Percentiles rank a stretch among this genome's conserved stretches.
phyloP scores from a whole-genome alignment of 2,113 vertebrate species.

The Myrmecophaga tridactyla region DNA sequence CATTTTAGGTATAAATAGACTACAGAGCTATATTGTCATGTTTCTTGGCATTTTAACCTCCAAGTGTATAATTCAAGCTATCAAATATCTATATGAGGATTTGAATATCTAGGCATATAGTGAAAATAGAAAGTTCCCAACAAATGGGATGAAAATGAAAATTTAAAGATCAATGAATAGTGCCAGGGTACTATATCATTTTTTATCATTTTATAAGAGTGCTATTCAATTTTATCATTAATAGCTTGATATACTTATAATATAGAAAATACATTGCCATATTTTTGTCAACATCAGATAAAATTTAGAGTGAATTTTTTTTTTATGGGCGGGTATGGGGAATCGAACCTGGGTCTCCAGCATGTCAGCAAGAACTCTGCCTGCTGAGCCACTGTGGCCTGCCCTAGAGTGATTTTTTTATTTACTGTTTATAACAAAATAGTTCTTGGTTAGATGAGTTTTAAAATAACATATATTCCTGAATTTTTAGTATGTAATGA shows the following conservation, averaged over 20 bases:
- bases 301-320: too few species aligned
- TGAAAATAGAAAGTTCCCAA: neutral
- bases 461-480: neutral
- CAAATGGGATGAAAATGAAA: neutral
- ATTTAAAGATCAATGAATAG: neutral
- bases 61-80: neutral
- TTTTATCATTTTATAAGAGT: neutral
- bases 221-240: neutral
- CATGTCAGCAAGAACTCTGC: too few species aligned
- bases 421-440: too few species aligned
- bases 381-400: too few species aligned
- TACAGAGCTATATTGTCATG: neutral
- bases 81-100: neutral
- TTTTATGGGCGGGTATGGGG: too few species aligned
- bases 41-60: neutral
- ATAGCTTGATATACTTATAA: neutral
- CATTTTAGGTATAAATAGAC: neutral
- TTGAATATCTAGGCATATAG: neutral
- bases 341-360: too few species aligned
- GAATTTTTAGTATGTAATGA: neutral
- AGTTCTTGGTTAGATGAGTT: neutral
- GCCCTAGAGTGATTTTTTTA: too few species aligned
- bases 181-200: neutral
- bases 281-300: neutral
- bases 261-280: neutral